Base-by-base conservation (phyloP, 2,113 vertebrate genomes). In the Daubentonia madagascariensis region DNA sequence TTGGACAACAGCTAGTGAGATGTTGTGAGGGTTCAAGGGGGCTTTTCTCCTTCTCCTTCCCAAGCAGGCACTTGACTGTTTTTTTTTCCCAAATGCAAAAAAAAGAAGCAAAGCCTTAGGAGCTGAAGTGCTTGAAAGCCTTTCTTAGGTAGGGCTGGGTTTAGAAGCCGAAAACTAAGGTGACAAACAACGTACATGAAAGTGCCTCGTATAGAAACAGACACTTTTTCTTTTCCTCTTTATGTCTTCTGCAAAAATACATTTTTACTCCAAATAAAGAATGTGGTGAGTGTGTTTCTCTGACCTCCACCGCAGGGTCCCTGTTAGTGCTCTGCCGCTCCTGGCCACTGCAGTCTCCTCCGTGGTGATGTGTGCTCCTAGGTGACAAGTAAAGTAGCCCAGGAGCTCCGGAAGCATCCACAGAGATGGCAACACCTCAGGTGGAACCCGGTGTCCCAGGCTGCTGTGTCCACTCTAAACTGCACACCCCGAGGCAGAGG, bases 151-250 rank as follows among this genome's bases (percentile, higher is more conserved):
- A 6, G 2, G 6, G 43, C 11, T 2, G 50, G 14, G 2, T 30
- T 30, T 1, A 23, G 52, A 0, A 35, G 16, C 2, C 25, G 73
- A 9, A 61, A n/a, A 67, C 12, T 0, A 3, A 2, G 1, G 4
- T 1, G 1, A 3, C 10, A n/a, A 16, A 16, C 1, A 3, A 1
- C 0, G 1, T 1, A 0, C 0, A 3, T 4, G 1, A 12, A 52
- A 70, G 8, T 1, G 45, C 28, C 45, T 25, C 0, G 0, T 5
- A 0, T 0, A 0, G 8, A 14, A 17, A 70, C 13, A 32, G 9
- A 25, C 0, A 6, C 20, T 17, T 54, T 18, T 20, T 1, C 59
- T 30, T 11, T 11, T 13, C 54, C 30, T 30, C 17, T 40, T 30
- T 12, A 2, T 35, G 35, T 68, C 61, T 45, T 75, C 37, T 4